Evolutionary conservation across 2,888 invertebrate species (phyloP).

Genomic region (Platerodrilus igneus): DNA sequence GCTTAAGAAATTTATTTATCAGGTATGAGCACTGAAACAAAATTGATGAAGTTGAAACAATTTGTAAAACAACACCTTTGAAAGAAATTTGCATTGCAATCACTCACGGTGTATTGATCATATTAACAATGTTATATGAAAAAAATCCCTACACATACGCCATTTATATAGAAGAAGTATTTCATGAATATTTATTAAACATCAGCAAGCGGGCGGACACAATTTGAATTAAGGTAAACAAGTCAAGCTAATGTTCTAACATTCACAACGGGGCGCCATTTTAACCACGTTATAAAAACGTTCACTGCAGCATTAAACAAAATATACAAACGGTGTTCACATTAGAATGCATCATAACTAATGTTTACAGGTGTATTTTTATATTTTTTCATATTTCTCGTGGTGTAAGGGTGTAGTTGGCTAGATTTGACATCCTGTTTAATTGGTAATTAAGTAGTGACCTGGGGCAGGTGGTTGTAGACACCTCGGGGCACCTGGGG

Average conservation of each 20-base stretch:
- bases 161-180: no score
- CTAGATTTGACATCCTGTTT: constrained; percentile 31
- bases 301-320: constrained; percentile 15
- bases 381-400: constrained; percentile 26
- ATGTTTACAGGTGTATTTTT: constrained; percentile 27
- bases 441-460: constrained; percentile 32
- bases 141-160: no score
- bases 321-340: constrained; percentile 18
- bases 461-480: constrained; percentile 27
- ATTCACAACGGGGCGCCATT: constrained; percentile 16
- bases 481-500: constrained; percentile 31
- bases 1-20: no score
- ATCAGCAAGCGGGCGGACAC: constrained; percentile 9
- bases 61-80: no score
- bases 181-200: no score
- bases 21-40: no score
- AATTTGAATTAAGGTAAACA: constrained; percentile 17
- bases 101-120: no score
- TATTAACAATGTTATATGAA: no score
- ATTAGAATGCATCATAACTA: constrained; percentile 17
- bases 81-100: no score
- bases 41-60: no score
- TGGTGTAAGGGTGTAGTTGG: constrained; percentile 21
- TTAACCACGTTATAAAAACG: constrained; percentile 24
- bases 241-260: constrained; percentile 19